phyloP scores from a whole-genome alignment of 1,140 invertebrate species.

The Ylistrum balloti region DNA sequence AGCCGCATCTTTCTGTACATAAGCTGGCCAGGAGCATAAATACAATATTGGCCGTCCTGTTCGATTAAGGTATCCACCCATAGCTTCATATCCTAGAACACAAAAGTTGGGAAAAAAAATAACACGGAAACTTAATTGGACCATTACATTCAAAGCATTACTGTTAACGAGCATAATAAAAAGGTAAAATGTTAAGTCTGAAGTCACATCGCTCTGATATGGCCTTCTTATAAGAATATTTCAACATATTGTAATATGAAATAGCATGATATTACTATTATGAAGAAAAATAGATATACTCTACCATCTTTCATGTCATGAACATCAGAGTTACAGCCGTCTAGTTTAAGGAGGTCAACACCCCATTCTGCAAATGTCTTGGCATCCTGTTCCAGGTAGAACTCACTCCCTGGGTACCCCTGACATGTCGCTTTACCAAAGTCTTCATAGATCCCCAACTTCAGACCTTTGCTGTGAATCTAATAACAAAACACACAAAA shows the following conservation, averaged over 20 bases:
- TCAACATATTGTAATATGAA: too few species aligned
- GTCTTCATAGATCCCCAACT: slow-evolving; percentile 98
- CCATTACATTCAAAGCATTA: too few species aligned
- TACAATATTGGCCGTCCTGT: slow-evolving; percentile 97
- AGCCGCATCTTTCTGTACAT: slow-evolving; percentile 42
- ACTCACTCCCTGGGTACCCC: slow-evolving; percentile 95
- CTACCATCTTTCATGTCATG: slow-evolving; percentile 65
- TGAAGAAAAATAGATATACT: neutral
- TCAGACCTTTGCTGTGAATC: slow-evolving; percentile 95
- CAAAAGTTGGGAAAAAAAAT: too few species aligned
- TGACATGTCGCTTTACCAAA: slow-evolving; percentile 96
- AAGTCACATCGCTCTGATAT: too few species aligned
- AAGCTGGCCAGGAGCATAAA: slow-evolving; percentile 96
- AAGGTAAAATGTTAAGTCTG: too few species aligned
- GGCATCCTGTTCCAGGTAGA: slow-evolving; percentile 92
- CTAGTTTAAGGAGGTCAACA: slow-evolving; percentile 97
- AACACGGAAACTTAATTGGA: too few species aligned
- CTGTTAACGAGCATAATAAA: too few species aligned
- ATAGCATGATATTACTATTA: too few species aligned
- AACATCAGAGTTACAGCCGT: slow-evolving; percentile 95
- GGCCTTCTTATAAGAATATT: too few species aligned
- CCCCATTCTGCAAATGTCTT: slow-evolving; percentile 96
- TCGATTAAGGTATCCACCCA: slow-evolving; percentile 92
- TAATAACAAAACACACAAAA: slow-evolving; percentile 77
- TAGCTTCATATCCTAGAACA: slow-evolving; percentile 91